These are phyloP conservation scores for Drosophila erecta DNA, from an alignment of 1,140 invertebrate species.

Conservation along the genomic window DNA sequence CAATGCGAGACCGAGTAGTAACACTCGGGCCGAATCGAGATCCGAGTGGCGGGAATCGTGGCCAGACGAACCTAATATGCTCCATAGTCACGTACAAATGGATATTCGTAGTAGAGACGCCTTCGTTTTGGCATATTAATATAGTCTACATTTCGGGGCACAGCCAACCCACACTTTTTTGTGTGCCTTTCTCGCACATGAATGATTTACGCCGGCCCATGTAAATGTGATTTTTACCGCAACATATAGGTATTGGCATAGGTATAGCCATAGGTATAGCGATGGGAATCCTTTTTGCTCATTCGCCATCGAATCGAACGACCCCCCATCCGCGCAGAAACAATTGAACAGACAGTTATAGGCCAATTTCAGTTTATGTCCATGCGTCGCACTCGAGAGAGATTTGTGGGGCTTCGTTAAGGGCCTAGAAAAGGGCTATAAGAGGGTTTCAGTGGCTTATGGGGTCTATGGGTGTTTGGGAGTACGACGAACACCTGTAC, in stretches of 20 bases:
- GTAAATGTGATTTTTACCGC: slow-evolving; percentile 81
- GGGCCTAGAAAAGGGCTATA: background rate
- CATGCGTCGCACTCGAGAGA: slow-evolving; percentile 73
- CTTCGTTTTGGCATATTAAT: slow-evolving; percentile 82
- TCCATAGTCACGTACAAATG: slow-evolving; percentile 82
- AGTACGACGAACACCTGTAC: slow-evolving; percentile 62
- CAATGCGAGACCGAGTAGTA: slow-evolving; percentile 43
- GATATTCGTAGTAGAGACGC: slow-evolving; percentile 74
- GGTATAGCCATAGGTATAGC: slow-evolving; percentile 11
- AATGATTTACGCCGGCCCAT: slow-evolving; percentile 74
- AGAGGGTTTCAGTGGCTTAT: background rate
- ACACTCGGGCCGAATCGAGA: slow-evolving; percentile 18
- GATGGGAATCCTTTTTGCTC: background rate
- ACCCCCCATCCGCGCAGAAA: slow-evolving; percentile 50
- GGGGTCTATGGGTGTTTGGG: slow-evolving; percentile 4
- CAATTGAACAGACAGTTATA: slow-evolving; percentile 82
- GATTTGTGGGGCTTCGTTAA: slow-evolving; percentile 59
- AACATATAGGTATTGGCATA: slow-evolving; percentile 67
- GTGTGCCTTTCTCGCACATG: slow-evolving; percentile 51
- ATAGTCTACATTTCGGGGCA: slow-evolving; percentile 74
- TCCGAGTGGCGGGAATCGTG: slow-evolving; percentile 23
- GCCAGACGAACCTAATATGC: slow-evolving; percentile 69
- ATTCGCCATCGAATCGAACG: background rate
- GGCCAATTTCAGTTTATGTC: slow-evolving; percentile 80
- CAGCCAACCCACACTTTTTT: background rate